Conservation (phyloP, 2,113 vertebrate species). For the Probosciger aterrimus region DNA sequence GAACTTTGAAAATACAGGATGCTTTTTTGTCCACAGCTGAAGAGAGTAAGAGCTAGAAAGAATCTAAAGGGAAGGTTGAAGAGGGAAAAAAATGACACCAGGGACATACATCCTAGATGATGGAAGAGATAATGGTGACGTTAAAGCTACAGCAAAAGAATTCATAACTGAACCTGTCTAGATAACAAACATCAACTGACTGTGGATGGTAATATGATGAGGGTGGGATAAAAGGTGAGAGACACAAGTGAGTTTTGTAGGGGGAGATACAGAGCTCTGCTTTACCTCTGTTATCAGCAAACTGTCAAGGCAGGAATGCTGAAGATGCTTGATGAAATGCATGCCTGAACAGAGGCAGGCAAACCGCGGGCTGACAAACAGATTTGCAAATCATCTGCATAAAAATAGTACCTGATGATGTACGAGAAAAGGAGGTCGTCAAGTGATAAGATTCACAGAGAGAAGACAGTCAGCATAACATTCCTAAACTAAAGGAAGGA, state of each 20-base stretch:
- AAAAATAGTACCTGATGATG: neutral
- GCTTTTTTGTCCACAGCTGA: neutral
- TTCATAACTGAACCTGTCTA: neutral
- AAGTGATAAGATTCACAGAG: neutral
- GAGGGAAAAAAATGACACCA: neutral
- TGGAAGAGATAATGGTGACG: neutral
- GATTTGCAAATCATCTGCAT: slow-evolving; percentile 8
- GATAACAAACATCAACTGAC: slow-evolving; percentile 4
- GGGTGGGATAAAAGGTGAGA: neutral
- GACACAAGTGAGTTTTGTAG: neutral
- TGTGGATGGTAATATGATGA: neutral
- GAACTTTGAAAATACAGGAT: neutral
- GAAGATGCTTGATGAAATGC: neutral
- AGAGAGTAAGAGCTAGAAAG: neutral
- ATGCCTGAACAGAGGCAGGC: neutral
- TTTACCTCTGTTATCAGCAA: slow-evolving; percentile 29
- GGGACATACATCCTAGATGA: neutral
- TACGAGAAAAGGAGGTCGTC: neutral
- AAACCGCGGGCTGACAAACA: neutral
- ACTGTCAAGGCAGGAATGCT: slow-evolving; percentile 12
- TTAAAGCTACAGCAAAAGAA: neutral
- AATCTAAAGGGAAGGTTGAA: neutral
- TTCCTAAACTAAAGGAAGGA: neutral
- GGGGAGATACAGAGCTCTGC: neutral
- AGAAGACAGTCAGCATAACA: neutral